Conservation (phyloP, 2,888 invertebrate species). For the Omphaloscelis lunosa region DNA sequence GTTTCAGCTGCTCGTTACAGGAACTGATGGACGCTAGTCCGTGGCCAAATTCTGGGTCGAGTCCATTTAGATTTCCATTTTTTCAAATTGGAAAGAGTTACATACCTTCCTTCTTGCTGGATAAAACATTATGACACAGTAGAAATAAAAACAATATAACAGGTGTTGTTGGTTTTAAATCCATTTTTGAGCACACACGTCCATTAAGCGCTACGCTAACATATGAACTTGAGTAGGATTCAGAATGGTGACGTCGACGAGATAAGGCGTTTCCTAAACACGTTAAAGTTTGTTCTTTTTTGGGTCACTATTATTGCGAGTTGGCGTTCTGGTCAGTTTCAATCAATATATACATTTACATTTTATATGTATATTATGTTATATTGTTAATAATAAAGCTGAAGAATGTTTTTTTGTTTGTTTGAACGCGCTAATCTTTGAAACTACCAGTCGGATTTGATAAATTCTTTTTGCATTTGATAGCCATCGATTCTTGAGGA, state of each 20-base stretch:
- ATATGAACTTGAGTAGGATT: neutral
- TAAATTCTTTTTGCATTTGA: too few species aligned
- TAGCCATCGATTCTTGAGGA: too few species aligned
- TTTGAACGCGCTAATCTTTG: too few species aligned
- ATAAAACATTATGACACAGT: neutral
- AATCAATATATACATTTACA: neutral
- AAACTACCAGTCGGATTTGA: too few species aligned
- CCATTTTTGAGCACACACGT: constrained; percentile 23
- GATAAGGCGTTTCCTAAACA: neutral
- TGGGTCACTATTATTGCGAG: neutral
- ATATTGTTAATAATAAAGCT: too few species aligned
- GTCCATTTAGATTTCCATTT: too few species aligned
- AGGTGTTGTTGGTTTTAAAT: constrained; percentile 3
- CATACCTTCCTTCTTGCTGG: neutral
- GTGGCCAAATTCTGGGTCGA: too few species aligned
- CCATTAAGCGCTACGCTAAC: neutral
- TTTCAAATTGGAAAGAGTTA: neutral
- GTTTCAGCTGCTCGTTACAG: too few species aligned
- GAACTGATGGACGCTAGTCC: too few species aligned
- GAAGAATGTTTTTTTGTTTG: too few species aligned
- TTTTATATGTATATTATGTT: too few species aligned
- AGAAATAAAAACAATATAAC: constrained; percentile 4
- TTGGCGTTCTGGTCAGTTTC: neutral
- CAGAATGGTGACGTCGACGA: neutral
- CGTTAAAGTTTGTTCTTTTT: neutral